Evolutionary conservation across 1,140 invertebrate species (phyloP), one percentile per base, ranked within the genome.

Genomic region (Penaeus indicus): DNA sequence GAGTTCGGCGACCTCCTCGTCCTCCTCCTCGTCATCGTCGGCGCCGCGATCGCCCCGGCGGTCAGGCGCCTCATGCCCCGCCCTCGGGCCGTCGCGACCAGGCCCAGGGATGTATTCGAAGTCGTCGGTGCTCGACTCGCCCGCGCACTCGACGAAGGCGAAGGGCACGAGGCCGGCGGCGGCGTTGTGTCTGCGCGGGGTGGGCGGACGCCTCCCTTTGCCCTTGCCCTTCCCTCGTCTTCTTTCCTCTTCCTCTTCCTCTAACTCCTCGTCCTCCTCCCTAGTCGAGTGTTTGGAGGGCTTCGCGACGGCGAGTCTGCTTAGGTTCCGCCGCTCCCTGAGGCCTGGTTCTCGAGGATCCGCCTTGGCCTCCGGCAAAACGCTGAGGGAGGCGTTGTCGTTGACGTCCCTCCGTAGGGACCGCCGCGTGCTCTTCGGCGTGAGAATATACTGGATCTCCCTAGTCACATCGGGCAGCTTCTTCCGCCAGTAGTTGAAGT

Each of bases 401-500:
- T 82, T 82, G 25, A 32, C 79, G 63, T 88, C 80, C 67, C 54
- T 54, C 54, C 54, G 54, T 0, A 60, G 86, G 27, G 54, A 62
- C n/a, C 47, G 54, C 16, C 16, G 16, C 32, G 16, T 16, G 5
- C 47, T 38, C 21, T 10, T 72, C 25, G 27, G 82, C 47, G 27
- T 38, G 19, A 85, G 47, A 27, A 77, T 61, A 32, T 85, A 32
- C 13, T 83, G 82, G 21, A 88, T 60, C 63, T 88, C 86, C 22
- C 54, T n/a, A 25, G 86, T 75, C 80, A 88, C 86, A 32, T 88
- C 80, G 60, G 86, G 86, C 79, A 88, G 80, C 21, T 82, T 60
- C 61, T 80, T 81, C 69, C 86, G 64, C 86, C 86, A 88, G 86
- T 83, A 88, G 25, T 88, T 69, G 79, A 88, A 88, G 64, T 42